These are phyloP conservation scores for Poeciliopsis occidentalis DNA, from an alignment of 2,113 vertebrate species.

Conservation along the genomic window DNA sequence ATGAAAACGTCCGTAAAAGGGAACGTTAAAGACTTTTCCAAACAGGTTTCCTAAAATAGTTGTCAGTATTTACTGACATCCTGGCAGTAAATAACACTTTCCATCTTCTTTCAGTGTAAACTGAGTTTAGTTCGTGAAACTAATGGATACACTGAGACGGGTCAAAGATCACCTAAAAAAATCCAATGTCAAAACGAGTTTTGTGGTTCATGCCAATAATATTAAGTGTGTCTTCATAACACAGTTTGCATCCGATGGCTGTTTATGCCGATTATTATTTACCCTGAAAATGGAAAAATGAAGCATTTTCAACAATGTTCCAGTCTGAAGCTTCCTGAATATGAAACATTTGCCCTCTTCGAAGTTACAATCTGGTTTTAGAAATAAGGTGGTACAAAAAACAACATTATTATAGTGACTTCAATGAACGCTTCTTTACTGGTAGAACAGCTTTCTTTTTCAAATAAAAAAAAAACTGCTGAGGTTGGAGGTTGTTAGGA, in stretches of 20 bases:
- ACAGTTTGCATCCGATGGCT: not conserved
- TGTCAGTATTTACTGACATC: not conserved
- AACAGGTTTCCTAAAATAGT: not conserved
- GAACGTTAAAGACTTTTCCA: not conserved
- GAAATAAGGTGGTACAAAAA: not conserved
- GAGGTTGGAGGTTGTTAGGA: no score
- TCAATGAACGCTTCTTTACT: no score
- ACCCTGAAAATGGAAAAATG: not conserved
- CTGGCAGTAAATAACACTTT: not conserved
- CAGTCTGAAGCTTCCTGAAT: not conserved
- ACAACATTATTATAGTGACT: no score
- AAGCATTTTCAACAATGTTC: not conserved
- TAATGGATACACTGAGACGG: not conserved
- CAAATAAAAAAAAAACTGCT: no score
- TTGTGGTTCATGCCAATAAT: not conserved
- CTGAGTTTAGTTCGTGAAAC: not conserved
- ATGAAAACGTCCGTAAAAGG: not conserved
- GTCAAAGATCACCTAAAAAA: not conserved
- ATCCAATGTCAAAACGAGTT: not conserved
- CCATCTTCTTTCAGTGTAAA: not conserved
- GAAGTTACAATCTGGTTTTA: not conserved
- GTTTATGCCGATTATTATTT: not conserved
- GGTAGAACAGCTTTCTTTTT: no score
- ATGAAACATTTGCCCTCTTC: no score
- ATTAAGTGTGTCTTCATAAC: not conserved